phyloP scores from a whole-genome alignment of 2,888 invertebrate genomes.

The Clunio marinus region DNA sequence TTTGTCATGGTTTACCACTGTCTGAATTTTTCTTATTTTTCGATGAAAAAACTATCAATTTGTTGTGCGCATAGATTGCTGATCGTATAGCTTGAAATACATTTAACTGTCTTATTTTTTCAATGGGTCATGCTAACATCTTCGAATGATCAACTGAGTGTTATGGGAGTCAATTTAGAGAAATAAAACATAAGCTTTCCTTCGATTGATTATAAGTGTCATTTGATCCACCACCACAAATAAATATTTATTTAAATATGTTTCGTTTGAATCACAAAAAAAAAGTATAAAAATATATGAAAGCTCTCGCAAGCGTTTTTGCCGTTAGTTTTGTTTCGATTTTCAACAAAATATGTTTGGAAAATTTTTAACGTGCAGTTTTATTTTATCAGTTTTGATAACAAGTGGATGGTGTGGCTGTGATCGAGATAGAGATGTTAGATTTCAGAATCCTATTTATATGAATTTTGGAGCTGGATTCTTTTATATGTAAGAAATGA shows the following conservation, averaged over 20 bases:
- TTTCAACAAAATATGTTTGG: slow-evolving; percentile 13
- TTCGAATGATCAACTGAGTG: too few relatives aligned
- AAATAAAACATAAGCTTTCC: not conserved
- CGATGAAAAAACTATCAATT: too few relatives aligned
- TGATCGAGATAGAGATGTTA: slow-evolving; percentile 15
- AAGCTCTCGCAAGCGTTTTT: slow-evolving; percentile 23
- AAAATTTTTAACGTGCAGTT: not conserved
- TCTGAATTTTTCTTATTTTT: too few relatives aligned
- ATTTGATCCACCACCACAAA: not conserved
- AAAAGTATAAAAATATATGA: slow-evolving; percentile 23
- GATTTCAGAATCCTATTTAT: slow-evolving; percentile 25
- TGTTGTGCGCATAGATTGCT: too few relatives aligned
- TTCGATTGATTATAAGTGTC: slow-evolving; percentile 24
- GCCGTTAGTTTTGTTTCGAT: slow-evolving; percentile 21
- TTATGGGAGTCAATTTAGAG: too few relatives aligned
- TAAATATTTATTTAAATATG: not conserved
- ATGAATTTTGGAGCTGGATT: slow-evolving; percentile 19
- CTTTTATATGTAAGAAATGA: slow-evolving; percentile 27
- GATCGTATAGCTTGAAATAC: too few relatives aligned
- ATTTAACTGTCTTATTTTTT: too few relatives aligned
- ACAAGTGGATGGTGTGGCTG: not conserved
- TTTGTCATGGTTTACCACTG: too few relatives aligned
- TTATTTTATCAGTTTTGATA: not conserved
- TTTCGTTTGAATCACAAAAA: not conserved
- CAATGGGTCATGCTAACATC: too few relatives aligned